A percentile compares a stretch with the other conserved stretches of the same genome.
Conservation (phyloP, 2,888 invertebrate species). For the Bugulina stolonifera region DNA sequence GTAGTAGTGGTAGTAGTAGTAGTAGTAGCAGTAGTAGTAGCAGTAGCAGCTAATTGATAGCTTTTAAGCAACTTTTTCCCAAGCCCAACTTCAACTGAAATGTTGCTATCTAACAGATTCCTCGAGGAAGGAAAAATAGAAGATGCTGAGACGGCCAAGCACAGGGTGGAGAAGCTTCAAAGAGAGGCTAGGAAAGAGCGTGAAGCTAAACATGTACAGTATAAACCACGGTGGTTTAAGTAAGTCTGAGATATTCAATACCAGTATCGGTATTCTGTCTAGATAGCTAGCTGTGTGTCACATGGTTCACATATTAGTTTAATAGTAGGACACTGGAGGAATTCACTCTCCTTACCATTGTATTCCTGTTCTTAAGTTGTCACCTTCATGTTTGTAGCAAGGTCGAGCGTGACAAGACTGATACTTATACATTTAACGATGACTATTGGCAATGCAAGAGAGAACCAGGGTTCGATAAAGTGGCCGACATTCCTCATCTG, state of each 20-base stretch:
- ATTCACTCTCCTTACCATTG: no score
- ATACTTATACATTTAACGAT: slow-evolving; percentile 67
- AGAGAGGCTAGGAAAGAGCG: slow-evolving; percentile 63
- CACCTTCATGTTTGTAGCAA: slow-evolving; percentile 39
- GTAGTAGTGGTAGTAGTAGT: background rate
- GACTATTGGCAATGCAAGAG: slow-evolving; percentile 71
- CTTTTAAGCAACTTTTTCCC: no score
- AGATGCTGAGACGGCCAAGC: slow-evolving; percentile 67
- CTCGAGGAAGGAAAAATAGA: slow-evolving; percentile 70
- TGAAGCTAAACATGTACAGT: slow-evolving; percentile 58
- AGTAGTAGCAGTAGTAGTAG: background rate
- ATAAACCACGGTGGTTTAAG: slow-evolving; percentile 62
- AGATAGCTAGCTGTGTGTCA: no score
- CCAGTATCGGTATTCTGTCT: no score
- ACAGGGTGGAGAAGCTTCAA: slow-evolving; percentile 68
- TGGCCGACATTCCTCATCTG: background rate
- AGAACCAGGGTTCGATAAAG: slow-evolving; percentile 60
- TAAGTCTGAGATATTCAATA: no score
- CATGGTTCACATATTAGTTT: no score
- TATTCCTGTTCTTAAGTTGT: no score
- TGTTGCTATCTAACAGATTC: no score
- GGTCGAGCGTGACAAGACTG: slow-evolving; percentile 57
- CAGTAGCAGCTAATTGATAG: background rate
- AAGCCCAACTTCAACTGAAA: no score
- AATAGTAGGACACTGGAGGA: no score